Base-by-base conservation (phyloP, 2,888 invertebrate species). In the Itoplectis maculator region DNA sequence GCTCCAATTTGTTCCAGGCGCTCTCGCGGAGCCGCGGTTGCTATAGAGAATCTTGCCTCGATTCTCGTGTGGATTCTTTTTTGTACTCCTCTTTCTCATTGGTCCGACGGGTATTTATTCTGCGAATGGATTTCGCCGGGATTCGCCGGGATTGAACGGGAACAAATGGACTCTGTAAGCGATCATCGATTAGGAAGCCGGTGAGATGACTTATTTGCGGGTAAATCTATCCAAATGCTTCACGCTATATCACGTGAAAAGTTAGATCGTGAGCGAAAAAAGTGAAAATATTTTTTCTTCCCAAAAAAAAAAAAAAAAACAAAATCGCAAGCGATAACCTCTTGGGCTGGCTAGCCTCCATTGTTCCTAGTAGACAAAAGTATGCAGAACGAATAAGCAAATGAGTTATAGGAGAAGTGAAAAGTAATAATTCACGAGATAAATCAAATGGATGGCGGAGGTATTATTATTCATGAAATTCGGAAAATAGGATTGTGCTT, bases 1-100 rank as follows among this genome's bases (percentile, higher is more conserved):
- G 37, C 63, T 82, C 45, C 82, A 82, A 79, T 82, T 79, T 75
- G 82, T 82, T 82, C 74, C 78, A 70, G 78, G 47, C 59, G 63
- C 66, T 59, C 65, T 56, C 49, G n/a, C n/a, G n/a, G 70, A 70
- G 47, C 78, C 70, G 70, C 82, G 59, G 70, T 75, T 69, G 70
- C 49, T 47, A 29, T 70, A 70, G 59, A 49, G 70, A 82, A 82
- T 80, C 75, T 82, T 81, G n/a, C 63, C 37, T 61, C 59, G 42
- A 65, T 79, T 63, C 75, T 49, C 61, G 29, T 70, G 77, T 29
- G 65, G 49, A 66, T 79, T 65, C 79, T 72, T 61, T 47, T 54
- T 29, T 29, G 29, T 29, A 29, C 29, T 54, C 59, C 20, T 63
- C 49, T 61, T 37, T 70, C 18, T 45, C 37, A 45, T 20, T 56